Conservation (phyloP, 2,888 invertebrate genomes). For the Catocala fraxini region DNA sequence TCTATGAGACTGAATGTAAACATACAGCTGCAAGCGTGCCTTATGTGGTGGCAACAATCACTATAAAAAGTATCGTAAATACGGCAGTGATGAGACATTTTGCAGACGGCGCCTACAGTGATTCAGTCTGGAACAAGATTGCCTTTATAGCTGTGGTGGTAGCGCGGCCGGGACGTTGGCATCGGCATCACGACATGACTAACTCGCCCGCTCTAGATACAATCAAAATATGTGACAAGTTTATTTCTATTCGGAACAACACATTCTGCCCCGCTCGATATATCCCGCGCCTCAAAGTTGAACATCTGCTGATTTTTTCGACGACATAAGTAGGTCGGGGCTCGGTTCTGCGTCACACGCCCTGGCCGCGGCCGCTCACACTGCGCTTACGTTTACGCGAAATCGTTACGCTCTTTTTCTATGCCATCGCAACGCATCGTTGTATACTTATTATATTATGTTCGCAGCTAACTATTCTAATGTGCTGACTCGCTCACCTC, state of each 20-base stretch:
- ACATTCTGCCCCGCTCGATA: constrained; percentile 83
- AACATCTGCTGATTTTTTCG: constrained; percentile 86
- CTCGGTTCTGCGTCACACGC: constrained; percentile 81
- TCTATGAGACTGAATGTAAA: constrained; percentile 31
- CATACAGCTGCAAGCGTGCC: constrained; percentile 30
- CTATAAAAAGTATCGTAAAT: constrained; percentile 68
- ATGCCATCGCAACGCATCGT: constrained; percentile 63
- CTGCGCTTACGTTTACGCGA: constrained; percentile 80
- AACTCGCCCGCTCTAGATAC: constrained; percentile 86
- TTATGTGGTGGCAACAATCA: constrained; percentile 52
- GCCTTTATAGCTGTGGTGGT: constrained; percentile 83
- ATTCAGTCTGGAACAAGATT: constrained; percentile 83
- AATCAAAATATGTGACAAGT: constrained; percentile 88
- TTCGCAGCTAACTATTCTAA: constrained; percentile 3
- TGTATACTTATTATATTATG: constrained; percentile 21
- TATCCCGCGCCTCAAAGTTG: constrained; percentile 80
- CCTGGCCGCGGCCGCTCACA: constrained; percentile 65
- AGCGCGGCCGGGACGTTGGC: constrained; percentile 83
- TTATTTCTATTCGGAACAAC: constrained; percentile 87
- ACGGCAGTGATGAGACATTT: constrained; percentile 81
- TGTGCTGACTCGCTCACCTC: constrained; percentile 3
- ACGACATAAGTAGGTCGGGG: constrained; percentile 87
- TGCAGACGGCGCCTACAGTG: constrained; percentile 86
- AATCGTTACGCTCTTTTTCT: constrained; percentile 70
- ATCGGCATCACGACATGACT: constrained; percentile 83